Conservation (phyloP, 2,888 invertebrate genomes). For the Agrochola litura region DNA sequence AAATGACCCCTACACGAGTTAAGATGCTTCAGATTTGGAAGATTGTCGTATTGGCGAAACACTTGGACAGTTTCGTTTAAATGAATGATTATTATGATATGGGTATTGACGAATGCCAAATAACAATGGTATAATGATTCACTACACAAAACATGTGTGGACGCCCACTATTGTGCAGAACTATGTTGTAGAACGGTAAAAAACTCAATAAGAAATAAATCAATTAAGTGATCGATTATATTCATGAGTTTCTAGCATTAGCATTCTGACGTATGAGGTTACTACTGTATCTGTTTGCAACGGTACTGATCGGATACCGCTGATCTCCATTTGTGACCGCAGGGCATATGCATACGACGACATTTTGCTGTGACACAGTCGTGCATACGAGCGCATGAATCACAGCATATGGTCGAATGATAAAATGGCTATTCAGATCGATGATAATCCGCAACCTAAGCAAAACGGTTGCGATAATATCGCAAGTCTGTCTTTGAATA, state of each 20-base stretch:
- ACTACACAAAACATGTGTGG: constrained; percentile 58
- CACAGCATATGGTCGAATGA: constrained; percentile 53
- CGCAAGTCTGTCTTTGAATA: constrained; percentile 15
- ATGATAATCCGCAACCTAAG: constrained; percentile 36
- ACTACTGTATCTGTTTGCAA: constrained; percentile 60
- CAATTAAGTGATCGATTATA: constrained; percentile 74
- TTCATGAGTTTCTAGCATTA: constrained; percentile 67
- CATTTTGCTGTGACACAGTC: constrained; percentile 51
- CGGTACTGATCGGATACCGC: constrained; percentile 60
- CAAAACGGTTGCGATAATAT: constrained; percentile 24
- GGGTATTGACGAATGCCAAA: constrained; percentile 57
- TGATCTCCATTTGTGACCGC: constrained; percentile 59
- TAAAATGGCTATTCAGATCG: constrained; percentile 47
- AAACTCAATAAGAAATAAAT: constrained; percentile 73
- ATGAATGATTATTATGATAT: constrained; percentile 60
- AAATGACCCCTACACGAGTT: constrained; percentile 7
- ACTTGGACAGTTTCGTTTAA: constrained; percentile 60
- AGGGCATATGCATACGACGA: constrained; percentile 52
- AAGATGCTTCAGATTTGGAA: constrained; percentile 45
- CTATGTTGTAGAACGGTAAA: constrained; percentile 83
- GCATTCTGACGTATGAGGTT: constrained; percentile 47
- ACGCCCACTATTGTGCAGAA: constrained; percentile 76
- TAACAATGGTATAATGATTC: constrained; percentile 67
- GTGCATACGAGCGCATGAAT: constrained; percentile 13
- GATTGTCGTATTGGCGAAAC: constrained; percentile 47